These are phyloP conservation scores for Climacteris rufus DNA, from an alignment of 2,113 vertebrate genomes.

Conservation along the genomic window DNA sequence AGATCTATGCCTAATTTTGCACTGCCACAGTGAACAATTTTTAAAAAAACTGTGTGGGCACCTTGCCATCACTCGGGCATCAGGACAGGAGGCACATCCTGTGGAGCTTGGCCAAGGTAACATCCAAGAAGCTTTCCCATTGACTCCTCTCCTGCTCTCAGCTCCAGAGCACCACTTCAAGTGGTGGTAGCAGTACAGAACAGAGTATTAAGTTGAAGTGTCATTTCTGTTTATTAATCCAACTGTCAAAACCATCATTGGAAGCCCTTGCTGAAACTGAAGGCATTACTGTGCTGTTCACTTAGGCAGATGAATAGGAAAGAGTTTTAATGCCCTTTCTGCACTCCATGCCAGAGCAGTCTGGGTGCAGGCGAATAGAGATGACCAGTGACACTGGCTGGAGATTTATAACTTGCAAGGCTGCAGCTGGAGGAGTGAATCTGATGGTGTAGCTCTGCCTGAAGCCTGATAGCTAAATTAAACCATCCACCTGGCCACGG, in stretches of 20 bases:
- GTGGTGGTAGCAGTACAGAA: neutral
- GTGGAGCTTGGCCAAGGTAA: neutral
- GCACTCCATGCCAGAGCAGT: neutral
- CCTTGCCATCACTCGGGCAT: neutral
- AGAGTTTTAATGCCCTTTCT: neutral
- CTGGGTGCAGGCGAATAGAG: neutral
- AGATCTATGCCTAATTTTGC: neutral
- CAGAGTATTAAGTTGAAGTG: neutral
- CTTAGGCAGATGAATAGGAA: neutral
- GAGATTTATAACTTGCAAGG: neutral
- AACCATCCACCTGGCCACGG: neutral
- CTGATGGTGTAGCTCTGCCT: neutral
- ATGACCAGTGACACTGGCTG: neutral
- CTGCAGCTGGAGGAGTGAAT: neutral
- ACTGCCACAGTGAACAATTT: neutral
- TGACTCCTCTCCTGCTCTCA: neutral
- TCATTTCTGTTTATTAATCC: neutral
- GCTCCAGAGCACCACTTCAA: neutral
- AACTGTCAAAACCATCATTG: neutral
- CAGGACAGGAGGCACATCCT: accelerated
- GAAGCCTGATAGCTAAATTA: neutral
- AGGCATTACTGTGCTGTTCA: neutral
- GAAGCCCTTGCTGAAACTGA: neutral
- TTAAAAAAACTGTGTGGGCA: neutral
- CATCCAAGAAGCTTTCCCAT: neutral